Evolutionary conservation across 1,140 invertebrate genomes (phyloP).

Genomic region (Mesaphorura yosii): DNA sequence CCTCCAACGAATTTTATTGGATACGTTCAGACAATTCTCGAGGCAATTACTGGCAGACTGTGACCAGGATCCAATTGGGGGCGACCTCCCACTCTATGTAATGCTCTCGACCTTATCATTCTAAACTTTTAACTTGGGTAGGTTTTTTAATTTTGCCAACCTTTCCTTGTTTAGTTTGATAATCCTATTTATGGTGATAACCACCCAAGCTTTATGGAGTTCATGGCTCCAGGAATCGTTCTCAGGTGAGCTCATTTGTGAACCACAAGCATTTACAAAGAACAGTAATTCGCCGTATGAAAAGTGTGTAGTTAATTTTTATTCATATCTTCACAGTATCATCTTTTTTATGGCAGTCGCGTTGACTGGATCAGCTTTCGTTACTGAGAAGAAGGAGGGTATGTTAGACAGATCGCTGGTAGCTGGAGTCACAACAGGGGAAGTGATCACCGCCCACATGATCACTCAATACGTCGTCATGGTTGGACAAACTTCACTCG

Average conservation of each 20-base stretch:
- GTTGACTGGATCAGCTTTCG: slow-evolving; percentile 79
- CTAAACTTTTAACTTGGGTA: slow-evolving; percentile 1
- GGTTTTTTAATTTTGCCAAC: no score
- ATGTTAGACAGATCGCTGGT: slow-evolving; percentile 81
- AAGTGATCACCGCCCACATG: slow-evolving; percentile 84
- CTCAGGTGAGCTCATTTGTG: slow-evolving; percentile 53
- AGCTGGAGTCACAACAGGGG: slow-evolving; percentile 72
- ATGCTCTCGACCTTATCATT: not conserved
- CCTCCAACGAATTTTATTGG: slow-evolving; percentile 64
- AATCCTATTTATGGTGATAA: slow-evolving; percentile 76
- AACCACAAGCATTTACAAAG: not conserved
- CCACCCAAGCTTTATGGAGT: slow-evolving; percentile 82
- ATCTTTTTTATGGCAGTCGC: slow-evolving; percentile 91
- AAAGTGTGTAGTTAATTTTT: slow-evolving; percentile 4
- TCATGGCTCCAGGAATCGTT: slow-evolving; percentile 88
- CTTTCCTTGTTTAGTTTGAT: slow-evolving; percentile 47
- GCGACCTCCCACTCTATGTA: slow-evolving; percentile 57
- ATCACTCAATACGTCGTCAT: slow-evolving; percentile 87
- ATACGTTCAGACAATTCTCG: slow-evolving; percentile 65
- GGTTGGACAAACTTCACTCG: slow-evolving; percentile 76
- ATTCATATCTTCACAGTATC: slow-evolving; percentile 53
- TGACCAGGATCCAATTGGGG: slow-evolving; percentile 61
- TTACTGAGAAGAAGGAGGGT: slow-evolving; percentile 83
- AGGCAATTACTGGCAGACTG: slow-evolving; percentile 55
- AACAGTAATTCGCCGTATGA: not conserved